Conservation (phyloP, 2,797 vertebrate species). For the Picus viridis region DNA sequence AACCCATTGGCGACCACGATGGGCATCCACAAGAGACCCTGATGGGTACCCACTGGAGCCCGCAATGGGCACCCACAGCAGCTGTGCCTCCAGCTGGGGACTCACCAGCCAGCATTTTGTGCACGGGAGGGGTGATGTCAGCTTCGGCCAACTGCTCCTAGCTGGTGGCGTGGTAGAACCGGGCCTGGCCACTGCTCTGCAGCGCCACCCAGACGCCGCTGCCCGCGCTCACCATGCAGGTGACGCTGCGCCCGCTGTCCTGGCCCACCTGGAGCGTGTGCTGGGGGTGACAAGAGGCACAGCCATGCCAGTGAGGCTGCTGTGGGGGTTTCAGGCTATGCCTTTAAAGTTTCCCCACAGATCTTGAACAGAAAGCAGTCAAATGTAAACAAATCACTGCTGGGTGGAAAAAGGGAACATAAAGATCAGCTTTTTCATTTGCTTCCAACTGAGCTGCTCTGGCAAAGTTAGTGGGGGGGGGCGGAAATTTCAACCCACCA, state of each 20-base stretch:
- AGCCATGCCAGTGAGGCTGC: accelerated
- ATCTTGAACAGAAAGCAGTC: too few relatives aligned
- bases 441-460: too few relatives aligned
- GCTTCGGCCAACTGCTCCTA: conserved; percentile 93
- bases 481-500: too few relatives aligned
- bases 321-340: too few relatives aligned
- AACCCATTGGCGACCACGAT: too few relatives aligned
- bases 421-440: too few relatives aligned
- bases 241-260: conserved; percentile 91
- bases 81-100: accelerated
- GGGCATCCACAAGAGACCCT: too few relatives aligned
- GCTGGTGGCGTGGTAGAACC: conserved; percentile 91
- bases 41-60: too few relatives aligned
- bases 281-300: conserved; percentile 67
- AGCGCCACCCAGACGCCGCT: conserved; percentile 92
- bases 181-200: conserved; percentile 93
- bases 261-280: conserved; percentile 91
- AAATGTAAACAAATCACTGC: too few relatives aligned
- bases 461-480: too few relatives aligned
- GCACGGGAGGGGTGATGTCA: conserved; percentile 94
- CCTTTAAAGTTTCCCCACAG: too few relatives aligned
- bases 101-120: conserved; percentile 97
- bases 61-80: not conserved
- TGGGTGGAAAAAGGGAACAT: too few relatives aligned
- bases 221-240: conserved; percentile 92